Base-by-base conservation (phyloP, 2,113 vertebrate species). In the Dasyornis broadbenti region DNA sequence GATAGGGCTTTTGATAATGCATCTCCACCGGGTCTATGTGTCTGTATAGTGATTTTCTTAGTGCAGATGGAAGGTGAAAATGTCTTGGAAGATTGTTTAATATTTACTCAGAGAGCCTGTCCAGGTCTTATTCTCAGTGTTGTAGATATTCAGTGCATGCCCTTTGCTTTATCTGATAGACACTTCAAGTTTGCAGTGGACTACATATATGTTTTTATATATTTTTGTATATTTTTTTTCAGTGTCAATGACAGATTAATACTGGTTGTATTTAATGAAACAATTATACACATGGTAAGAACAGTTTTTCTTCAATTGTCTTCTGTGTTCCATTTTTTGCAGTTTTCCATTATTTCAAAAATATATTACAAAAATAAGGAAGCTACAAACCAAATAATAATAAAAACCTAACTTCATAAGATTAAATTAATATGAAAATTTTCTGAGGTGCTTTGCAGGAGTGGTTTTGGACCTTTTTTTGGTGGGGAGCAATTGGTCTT, bases 371-470 rank as follows among this genome's bases (percentile, higher is more conserved):
- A 40, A 54, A 63, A 66, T 77, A 44, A 71, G 22, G 12, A 81
- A 56, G 10, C 2, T 76, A 10, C 3, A 79, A 85, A 86, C 2
- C 5, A 39, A 79, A 20, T 49, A 68, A 61, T 75, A 66, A 75
- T 18, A 50, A 49, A 73, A 75, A 2, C 4, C 5, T 31, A 73
- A 73, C 26, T 45, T 86, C 14, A 52, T 15, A 89, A 2, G 10
- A 84, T 15, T 82, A 9, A 79, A 60, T 30, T 2, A 52, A 44
- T 45, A 50, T 69, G 13, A 60, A 81, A 30, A 27, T 47, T 47
- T 15, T 64, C 15, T 47, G 13, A 39, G 2, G 6, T 4, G 1
- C 1, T 35, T 44, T 49, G 3, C 8, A 9, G 3, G 12, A 60
- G 10, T n/a, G 5, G 4, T 37, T 78, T 80, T 54, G 44, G 7